Conservation (phyloP, 2,888 invertebrate genomes). For the Lumbricus terrestris region DNA sequence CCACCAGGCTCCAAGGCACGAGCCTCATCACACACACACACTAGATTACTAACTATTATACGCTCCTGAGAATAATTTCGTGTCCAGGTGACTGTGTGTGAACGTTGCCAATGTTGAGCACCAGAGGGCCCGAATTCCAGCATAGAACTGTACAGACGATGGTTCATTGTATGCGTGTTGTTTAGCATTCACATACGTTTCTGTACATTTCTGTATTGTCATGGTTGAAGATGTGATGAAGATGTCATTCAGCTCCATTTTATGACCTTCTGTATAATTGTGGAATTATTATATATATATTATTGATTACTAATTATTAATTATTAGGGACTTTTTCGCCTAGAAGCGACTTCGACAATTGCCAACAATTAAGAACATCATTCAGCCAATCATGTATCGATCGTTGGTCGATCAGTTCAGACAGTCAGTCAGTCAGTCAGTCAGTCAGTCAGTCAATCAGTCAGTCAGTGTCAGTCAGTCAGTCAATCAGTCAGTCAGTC, state of each 20-base stretch:
- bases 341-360: neutral
- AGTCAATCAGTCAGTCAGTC: neutral
- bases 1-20: neutral
- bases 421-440: neutral
- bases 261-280: neutral
- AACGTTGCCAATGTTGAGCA: neutral
- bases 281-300: no score
- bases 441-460: neutral
- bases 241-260: neutral
- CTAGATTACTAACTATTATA: neutral
- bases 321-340: neutral
- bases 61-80: neutral
- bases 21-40: neutral
- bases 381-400: neutral
- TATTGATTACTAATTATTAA: no score
- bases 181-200: neutral
- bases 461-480: no score
- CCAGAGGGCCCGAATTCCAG: neutral
- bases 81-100: neutral
- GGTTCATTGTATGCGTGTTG: neutral
- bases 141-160: neutral
- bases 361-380: neutral
- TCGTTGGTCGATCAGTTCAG: neutral
- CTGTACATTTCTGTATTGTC: neutral
- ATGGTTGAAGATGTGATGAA: neutral